Evolutionary conservation across 2,113 vertebrate species (phyloP), one percentile per base, ranked within the genome.

Genomic region (Peromyscus leucopus): DNA sequence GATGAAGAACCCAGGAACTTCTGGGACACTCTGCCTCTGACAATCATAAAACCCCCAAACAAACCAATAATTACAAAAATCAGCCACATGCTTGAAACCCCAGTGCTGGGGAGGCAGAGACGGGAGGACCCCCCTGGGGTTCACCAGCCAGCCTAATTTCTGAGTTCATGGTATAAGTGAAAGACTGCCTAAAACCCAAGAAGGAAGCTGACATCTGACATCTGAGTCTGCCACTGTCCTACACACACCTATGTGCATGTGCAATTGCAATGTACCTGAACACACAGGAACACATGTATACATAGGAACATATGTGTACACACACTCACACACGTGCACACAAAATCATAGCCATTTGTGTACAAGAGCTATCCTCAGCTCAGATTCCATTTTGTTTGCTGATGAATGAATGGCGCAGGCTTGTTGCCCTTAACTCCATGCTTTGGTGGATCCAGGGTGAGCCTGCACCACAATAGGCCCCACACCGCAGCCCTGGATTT

Each of bases 391-490:
- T 39, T 42, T 42, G 7, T 26, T 11, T 93, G 82, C 39, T 75
- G 22, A 22, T 12, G 42, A 69, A 69, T 19, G 17, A 36, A 16
- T 5, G n/a, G 42, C 0, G 0, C 61, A 61, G 51, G n/a, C 63
- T 55, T 48, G 33, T 0, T 24, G 65, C 17, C 24, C n/a, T 36
- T 8, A 7, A 36, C 13, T 9, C 16, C 12, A 5, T 0, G n/a
- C 75, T n/a, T 33, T 8, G 0, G 10, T n/a, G 67, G 48, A 55
- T 2, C 15, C 42, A 7, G 4, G 24, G 33, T 1, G 0, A 42
- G 19, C 24, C 17, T 28, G 15, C 31, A 59, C 36, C 36, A 3
- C 1, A 2, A 3, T 0, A 55, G 72, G 24, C 46, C n/a, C 69
- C 57, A 19, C 7, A 3, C 3, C 3, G 83, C 1, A 17, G 71